Base-by-base conservation (phyloP, 2,888 invertebrate species). In the Tetramorium bicarinatum region DNA sequence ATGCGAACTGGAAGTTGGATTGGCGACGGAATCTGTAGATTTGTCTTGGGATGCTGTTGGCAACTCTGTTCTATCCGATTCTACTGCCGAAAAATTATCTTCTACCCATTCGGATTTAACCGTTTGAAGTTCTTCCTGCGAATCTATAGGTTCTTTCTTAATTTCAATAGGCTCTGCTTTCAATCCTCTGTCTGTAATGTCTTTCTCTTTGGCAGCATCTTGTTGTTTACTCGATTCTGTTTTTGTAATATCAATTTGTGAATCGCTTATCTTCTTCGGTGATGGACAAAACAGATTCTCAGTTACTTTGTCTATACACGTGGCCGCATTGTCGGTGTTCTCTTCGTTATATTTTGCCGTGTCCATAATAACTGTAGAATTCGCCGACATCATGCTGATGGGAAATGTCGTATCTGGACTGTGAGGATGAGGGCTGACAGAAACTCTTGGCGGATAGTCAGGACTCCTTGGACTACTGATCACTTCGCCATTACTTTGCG, bases 401-500 rank as follows among this genome's bases (percentile, higher is more conserved):
- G 89, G 79, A 77, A 91, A 91, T 8, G 91, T 91, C 11, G 91
- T 90, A 13, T 92, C 91, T 6, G 92, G 92, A 87, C 92, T 92
- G 11, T 91, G 89, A 3, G 92, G 93, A 67, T 92, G 89, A 2
- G 79, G 79, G 61, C 93, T 92, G 21, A 87, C 87, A 2, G 94
- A 92, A 29, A 94, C 93, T 81, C 91, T 85, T 2, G 94, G 93
- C 13, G 94, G 94, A 87, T 93, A 94, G 79, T 95, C 95, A 9
- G 94, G 94, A 87, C 94, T 94, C 81, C 92, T 91, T n/a, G 94
- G 94, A 85, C 94, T 94, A 18, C 87, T 90, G n/a, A 92, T 87
- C 52, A 92, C 90, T 64, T 93, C 91, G 3, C 93, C 93, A 61
- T 89, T 93, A 62, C 93, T 92, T 62, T 93, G 93, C 0, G 93